Conservation (phyloP, 2,113 vertebrate species). For the Charadrius vociferus region DNA sequence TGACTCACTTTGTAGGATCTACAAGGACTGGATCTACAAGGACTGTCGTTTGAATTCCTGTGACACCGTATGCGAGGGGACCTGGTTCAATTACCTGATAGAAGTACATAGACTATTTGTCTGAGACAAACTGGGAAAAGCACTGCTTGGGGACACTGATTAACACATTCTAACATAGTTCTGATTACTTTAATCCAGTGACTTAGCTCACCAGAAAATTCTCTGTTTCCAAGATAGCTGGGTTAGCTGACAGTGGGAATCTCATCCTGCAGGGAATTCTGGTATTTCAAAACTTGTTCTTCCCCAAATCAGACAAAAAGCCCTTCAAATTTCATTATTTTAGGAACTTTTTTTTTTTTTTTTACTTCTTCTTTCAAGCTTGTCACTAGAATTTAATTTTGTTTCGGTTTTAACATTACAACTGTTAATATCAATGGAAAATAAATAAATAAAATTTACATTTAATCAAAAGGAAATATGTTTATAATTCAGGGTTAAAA, state of each 20-base stretch:
- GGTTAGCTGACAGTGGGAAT: background rate
- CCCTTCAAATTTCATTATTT: background rate
- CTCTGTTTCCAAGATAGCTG: background rate
- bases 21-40: conserved; percentile 28
- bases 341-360: background rate
- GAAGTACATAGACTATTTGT: background rate
- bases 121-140: conserved; percentile 11
- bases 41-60: background rate
- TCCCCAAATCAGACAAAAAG: background rate
- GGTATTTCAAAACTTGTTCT: background rate
- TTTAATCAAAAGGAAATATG: background rate
- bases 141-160: conserved; percentile 30
- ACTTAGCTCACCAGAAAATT: background rate
- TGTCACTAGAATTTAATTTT: background rate
- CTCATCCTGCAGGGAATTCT: background rate
- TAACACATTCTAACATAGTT: conserved; percentile 26
- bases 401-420: background rate
- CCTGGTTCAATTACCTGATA: conserved; percentile 38
- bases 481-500: background rate
- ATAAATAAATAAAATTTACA: background rate
- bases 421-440: background rate
- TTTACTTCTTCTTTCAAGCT: background rate
- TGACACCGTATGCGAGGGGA: background rate
- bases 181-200: conserved; percentile 43
- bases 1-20: conserved; percentile 25